These are phyloP conservation scores for Orthonevra nobilis DNA, from an alignment of 2,888 invertebrate genomes.

Conservation along the genomic window DNA sequence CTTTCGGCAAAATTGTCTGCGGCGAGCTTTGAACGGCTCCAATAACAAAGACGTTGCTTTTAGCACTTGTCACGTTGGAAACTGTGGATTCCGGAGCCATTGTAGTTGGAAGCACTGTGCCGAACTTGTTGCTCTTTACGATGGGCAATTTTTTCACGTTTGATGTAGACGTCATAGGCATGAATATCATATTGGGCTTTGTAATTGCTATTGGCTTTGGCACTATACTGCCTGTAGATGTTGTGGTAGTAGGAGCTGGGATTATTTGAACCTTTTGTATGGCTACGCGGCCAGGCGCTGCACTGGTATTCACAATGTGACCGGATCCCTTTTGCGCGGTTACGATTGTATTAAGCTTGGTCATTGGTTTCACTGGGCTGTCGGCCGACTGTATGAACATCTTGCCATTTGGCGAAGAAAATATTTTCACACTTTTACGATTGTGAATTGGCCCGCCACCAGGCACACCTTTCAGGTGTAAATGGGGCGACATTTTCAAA, in stretches of 20 bases:
- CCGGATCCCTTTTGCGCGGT: conserved; percentile 29
- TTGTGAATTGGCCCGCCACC: conserved; percentile 73
- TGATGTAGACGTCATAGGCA: conserved; percentile 72
- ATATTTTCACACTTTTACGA: conserved; percentile 77
- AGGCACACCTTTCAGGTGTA: conserved; percentile 75
- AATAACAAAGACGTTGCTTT: conserved; percentile 71
- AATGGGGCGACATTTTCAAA: conserved; percentile 74
- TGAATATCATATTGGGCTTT: conserved; percentile 78
- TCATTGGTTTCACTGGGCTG: conserved; percentile 64
- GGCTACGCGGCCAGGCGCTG: conserved; percentile 74
- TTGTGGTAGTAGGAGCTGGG: conserved; percentile 73
- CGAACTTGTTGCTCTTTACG: conserved; percentile 64
- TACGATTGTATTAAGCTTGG: conserved; percentile 51
- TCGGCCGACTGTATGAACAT: conserved; percentile 78
- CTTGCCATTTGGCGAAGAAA: conserved; percentile 78
- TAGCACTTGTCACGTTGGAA: conserved; percentile 46
- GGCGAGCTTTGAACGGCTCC: conserved; percentile 64
- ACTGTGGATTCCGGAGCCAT: conserved; percentile 50
- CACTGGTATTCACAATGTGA: conserved; percentile 34
- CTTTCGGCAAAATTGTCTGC: conserved; percentile 34
- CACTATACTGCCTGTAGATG: conserved; percentile 65
- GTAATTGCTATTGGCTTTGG: conserved; percentile 64
- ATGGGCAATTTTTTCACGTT: conserved; percentile 45
- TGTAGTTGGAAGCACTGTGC: conserved; percentile 45
- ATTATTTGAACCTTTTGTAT: conserved; percentile 79